Percentiles rank a stretch among this genome's conserved stretches.
phyloP scores from a whole-genome alignment of 1,140 invertebrate species.

The Lepidotrigona ventralis region DNA sequence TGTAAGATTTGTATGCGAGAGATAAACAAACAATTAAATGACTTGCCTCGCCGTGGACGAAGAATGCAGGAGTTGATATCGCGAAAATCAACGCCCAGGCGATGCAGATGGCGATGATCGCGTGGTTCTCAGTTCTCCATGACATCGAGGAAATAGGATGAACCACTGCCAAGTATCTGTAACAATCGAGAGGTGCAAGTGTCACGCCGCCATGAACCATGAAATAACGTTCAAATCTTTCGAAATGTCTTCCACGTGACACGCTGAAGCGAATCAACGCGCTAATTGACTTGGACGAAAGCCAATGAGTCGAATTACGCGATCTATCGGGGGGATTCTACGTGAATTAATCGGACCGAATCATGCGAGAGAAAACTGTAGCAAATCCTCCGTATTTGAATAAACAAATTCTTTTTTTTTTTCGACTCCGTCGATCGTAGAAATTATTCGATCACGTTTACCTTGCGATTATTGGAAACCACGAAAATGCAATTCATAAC shows the following conservation, averaged over 20 bases:
- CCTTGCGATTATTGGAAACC: not conserved
- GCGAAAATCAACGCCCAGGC: slow-evolving; percentile 91
- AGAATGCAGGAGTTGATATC: slow-evolving; percentile 87
- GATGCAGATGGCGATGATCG: slow-evolving; percentile 87
- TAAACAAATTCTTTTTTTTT: too few relatives aligned
- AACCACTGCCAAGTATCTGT: slow-evolving; percentile 93
- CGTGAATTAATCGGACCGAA: slow-evolving; percentile 17
- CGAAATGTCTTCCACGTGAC: not conserved
- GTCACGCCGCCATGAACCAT: not conserved
- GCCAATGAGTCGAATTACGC: slow-evolving; percentile 29
- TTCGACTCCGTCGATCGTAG: not conserved
- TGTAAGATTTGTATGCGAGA: too few relatives aligned
- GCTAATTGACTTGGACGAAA: slow-evolving; percentile 33
- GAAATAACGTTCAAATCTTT: too few relatives aligned
- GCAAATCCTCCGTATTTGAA: not conserved
- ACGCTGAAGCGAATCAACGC: not conserved
- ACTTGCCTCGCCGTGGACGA: slow-evolving; percentile 89
- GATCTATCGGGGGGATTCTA: not conserved
- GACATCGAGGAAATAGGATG: slow-evolving; percentile 96
- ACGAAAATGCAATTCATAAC: not conserved
- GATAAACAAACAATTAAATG: not conserved
- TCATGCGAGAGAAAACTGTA: not conserved
- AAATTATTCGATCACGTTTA: not conserved
- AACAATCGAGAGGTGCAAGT: slow-evolving; percentile 3
- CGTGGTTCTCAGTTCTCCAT: slow-evolving; percentile 92